phyloP scores from a whole-genome alignment of 92 coral and sea anemone genomes.

The Parazoanthus swiftii region DNA sequence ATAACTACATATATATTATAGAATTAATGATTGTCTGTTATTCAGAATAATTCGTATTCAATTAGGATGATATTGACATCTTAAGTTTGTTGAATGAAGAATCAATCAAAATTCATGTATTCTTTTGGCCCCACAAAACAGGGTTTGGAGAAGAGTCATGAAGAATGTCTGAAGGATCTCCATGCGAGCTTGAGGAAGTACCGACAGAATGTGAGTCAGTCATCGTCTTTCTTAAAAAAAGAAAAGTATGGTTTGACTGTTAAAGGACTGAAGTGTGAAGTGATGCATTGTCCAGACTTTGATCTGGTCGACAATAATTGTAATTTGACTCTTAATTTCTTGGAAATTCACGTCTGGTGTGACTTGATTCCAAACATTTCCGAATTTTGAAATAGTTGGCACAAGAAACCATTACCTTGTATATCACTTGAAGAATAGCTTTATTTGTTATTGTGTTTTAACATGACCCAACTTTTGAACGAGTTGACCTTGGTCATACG shows the following conservation, averaged over 20 bases:
- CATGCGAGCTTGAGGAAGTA: slow-evolving; percentile 59
- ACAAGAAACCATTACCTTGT: too few species aligned
- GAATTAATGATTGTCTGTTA: background rate
- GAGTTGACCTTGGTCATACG: background rate
- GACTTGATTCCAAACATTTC: too few species aligned
- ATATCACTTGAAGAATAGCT: too few species aligned
- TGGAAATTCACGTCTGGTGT: too few species aligned
- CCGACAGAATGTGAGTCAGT: slow-evolving; percentile 65
- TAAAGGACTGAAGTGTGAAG: too few species aligned
- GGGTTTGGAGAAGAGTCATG: slow-evolving; percentile 45
- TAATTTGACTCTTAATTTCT: background rate
- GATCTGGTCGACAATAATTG: too few species aligned
- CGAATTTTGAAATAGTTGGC: too few species aligned
- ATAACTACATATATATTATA: too few species aligned
- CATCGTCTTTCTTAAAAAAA: background rate
- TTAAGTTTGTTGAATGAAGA: background rate
- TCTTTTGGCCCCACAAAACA: background rate
- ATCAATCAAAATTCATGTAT: background rate
- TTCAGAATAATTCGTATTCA: background rate
- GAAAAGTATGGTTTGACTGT: background rate
- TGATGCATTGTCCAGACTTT: too few species aligned
- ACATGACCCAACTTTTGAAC: background rate
- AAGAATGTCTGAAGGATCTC: slow-evolving; percentile 58
- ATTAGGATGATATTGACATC: background rate
- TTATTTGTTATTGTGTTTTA: background rate